Percentiles rank a stretch among this genome's conserved stretches.
These are phyloP conservation scores for Gnathonemus echidnorhynchus DNA, from an alignment of 2,113 vertebrate species.

Conservation along the genomic window DNA sequence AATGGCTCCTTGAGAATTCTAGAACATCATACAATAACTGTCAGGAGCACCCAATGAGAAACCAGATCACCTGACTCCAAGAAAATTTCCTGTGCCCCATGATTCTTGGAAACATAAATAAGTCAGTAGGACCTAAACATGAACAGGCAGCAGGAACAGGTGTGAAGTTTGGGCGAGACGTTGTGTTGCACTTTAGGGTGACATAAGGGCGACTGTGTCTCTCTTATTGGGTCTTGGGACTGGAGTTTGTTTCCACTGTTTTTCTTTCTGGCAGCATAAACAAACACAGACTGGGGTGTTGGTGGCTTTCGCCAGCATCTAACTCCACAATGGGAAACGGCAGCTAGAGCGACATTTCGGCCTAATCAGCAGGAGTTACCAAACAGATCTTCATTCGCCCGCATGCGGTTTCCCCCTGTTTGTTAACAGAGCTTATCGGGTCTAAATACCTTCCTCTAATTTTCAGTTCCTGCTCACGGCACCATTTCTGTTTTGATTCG, in stretches of 20 bases:
- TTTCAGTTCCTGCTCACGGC: neutral
- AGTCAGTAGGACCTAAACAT: neutral
- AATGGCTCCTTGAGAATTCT: neutral
- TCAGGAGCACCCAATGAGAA: neutral
- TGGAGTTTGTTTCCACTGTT: neutral
- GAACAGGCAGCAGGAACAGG: neutral
- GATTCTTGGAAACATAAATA: neutral
- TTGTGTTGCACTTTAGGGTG: neutral
- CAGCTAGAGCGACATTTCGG: neutral
- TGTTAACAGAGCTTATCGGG: constrained; percentile 1
- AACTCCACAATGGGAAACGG: neutral
- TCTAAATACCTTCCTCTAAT: neutral
- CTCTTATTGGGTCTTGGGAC: neutral
- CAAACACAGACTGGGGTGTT: neutral
- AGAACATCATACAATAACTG: neutral
- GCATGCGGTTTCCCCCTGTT: neutral
- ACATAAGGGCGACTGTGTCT: neutral
- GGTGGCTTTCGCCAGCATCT: neutral
- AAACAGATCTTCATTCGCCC: neutral
- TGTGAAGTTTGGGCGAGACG: neutral
- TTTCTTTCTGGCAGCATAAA: neutral
- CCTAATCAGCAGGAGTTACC: neutral
- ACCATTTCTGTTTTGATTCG: constrained; percentile 16
- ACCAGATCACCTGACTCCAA: neutral
- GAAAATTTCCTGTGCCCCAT: neutral